phyloP scores from a whole-genome alignment of 1,140 invertebrate species.

The Episyrphus balteatus region DNA sequence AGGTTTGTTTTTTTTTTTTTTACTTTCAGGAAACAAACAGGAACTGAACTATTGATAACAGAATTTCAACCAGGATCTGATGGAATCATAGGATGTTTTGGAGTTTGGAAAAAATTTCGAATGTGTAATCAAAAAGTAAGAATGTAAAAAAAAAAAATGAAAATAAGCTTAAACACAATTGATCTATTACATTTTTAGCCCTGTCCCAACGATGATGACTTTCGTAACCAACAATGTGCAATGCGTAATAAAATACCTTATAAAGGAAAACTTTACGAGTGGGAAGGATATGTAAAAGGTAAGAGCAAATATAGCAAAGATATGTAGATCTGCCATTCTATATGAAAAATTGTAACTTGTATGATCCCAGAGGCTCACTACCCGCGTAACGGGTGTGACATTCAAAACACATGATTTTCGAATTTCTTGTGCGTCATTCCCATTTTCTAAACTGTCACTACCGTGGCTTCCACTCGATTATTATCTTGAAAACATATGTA shows the following conservation, averaged over 20 bases:
- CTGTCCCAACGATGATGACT: conserved; percentile 8
- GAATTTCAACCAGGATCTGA: conserved; percentile 21
- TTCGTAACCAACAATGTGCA: conserved; percentile 31
- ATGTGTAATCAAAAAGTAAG: conserved; percentile 59
- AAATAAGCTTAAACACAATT: background rate
- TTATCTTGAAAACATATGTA: no score
- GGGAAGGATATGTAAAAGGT: conserved; percentile 78
- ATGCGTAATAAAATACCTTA: conserved; percentile 68
- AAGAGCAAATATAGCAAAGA: conserved; percentile 33
- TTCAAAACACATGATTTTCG: no score
- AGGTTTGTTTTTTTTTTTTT: background rate
- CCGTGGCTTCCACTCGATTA: no score
- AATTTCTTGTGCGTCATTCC: no score
- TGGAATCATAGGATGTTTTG: conserved; percentile 41
- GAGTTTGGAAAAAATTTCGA: conserved; percentile 52
- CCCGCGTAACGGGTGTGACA: no score
- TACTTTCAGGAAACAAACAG: conserved; percentile 9
- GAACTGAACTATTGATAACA: conserved; percentile 4
- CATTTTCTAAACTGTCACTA: no score
- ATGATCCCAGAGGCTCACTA: no score
- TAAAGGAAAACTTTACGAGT: conserved; percentile 63
- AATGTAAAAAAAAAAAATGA: background rate
- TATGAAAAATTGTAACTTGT: no score
- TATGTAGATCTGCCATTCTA: no score
- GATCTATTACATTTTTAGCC: no score